Base-by-base conservation (phyloP, 2,113 vertebrate species). In the Mus spicilegus region DNA sequence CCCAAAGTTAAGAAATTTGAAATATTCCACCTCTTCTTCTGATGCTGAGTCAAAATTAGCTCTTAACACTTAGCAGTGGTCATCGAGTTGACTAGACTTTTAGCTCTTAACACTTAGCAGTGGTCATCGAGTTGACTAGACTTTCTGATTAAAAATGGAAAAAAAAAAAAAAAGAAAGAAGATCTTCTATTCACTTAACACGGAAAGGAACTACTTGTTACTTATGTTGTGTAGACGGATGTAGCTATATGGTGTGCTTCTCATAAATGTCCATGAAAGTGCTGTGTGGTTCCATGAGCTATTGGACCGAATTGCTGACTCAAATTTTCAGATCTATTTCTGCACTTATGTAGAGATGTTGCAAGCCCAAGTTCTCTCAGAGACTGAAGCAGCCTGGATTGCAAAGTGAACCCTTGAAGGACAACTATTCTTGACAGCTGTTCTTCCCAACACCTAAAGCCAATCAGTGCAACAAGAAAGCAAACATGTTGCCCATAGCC, bases 351-450 rank as follows among this genome's bases (percentile, higher is more conserved):
- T 78, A 49, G 63, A 80, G 33, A 24, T 39, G 42, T 51, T 94
- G 49, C 17, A 90, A 91, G 67, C 19, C 94, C 78, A 22, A 67
- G 36, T 89, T 76, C 69, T 65, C 17, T 69, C 1, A 20, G 67
- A 93, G 69, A 63, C 8, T 63, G 63, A 94, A 90, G 28, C 46
- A 85, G 78, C 75, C 36, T 67, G 85, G 81, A 85, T 81, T 76
- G 42, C 63, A 76, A 63, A 94, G 75, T 90, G 65, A 65, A 87
- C 12, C 65, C 84, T 67, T 26, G 75, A 91, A 70, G 75, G 81
- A 86, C 86, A 97, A 91, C 58, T 97, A 46, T 85, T 91, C 51
- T 94, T 86, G 67, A 65, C 85, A 97, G 91, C 56, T 97, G 51
- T 81, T 89, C 39, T 86, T 49, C 67, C 67, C 33, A 16, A 19